Percentiles rank a stretch among this genome's conserved stretches.
phyloP scores from a whole-genome alignment of 2,888 invertebrate species.

The Lepidochitona cinerea region DNA sequence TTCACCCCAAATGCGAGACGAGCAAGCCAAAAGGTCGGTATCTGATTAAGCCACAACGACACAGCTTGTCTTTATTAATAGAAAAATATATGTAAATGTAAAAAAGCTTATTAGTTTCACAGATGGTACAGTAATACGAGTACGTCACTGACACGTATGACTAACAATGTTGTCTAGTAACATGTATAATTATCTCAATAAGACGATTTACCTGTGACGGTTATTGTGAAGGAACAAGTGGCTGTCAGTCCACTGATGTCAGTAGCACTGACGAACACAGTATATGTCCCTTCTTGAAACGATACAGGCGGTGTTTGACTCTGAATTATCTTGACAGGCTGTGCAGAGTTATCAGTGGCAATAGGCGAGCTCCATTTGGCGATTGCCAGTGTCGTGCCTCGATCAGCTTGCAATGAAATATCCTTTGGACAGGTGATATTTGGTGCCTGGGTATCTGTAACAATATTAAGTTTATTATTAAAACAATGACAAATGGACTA shows the following conservation, averaged over 20 bases:
- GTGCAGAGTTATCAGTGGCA: constrained; percentile 46
- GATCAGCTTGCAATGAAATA: constrained; percentile 24
- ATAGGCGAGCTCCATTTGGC: constrained; percentile 38
- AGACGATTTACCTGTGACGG: constrained; percentile 47
- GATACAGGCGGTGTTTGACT: constrained; percentile 41
- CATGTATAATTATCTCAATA: no score
- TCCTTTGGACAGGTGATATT: constrained; percentile 37
- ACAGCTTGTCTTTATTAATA: no score
- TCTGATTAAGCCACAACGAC: no score
- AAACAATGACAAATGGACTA: no score
- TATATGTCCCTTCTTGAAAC: constrained; percentile 38
- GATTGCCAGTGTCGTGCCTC: constrained; percentile 36
- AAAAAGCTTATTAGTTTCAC: no score
- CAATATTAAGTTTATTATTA: neutral
- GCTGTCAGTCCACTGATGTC: constrained; percentile 33
- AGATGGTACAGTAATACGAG: no score
- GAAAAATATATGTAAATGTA: no score
- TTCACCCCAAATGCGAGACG: no score
- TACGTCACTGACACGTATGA: no score
- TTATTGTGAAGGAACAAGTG: constrained; percentile 42
- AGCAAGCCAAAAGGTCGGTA: no score
- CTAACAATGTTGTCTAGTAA: no score
- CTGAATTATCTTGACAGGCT: constrained; percentile 33
- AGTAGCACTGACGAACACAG: constrained; percentile 43
- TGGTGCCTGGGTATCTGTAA: constrained; percentile 43